Evolutionary conservation across 2,888 invertebrate genomes (phyloP), one percentile per base, ranked within the genome.

Genomic region (Plebejus melissa): DNA sequence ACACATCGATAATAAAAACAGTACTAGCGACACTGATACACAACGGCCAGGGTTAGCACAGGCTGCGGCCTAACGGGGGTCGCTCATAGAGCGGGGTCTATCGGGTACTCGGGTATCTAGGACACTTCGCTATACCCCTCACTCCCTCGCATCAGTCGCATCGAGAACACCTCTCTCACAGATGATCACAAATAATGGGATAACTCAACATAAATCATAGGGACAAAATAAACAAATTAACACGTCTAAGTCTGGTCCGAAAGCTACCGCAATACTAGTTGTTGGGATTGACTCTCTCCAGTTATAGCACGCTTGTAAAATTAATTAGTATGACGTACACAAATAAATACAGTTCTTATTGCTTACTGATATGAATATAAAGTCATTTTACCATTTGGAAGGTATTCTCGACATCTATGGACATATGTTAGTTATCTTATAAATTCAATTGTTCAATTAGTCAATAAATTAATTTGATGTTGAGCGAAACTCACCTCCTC

Each of bases 401-500:
- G 88, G 86, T 85, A 88, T 87, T 88, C 86, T 87, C 86, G 87
- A 87, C 81, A 85, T 72, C 50, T 75, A 74, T 60, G 69, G n/a
- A 69, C 70, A 75, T 69, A 69, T 70, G 70, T 70, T 57, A 75
- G 22, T 76, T 71, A 74, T 41, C n/a, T 75, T 70, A 60, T 22
- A 74, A 78, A 72, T 74, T 71, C 16, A 46, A 75, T 75, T 77
- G 75, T 77, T 11, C 77, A 69, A 74, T 50, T 72, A 70, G 50
- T 72, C 46, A 72, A 50, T 54, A 16, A 54, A 72, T 71, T 28
- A 72, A 72, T 72, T 0, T 16, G 50, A 46, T 2, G 41, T 32
- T 13, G 13, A 32, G 22, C 54, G 75, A 77, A 80, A 83, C 96
- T 96, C 94, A 97, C 97, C 97, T 98, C 98, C 94, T 98, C 98